A percentile compares a stretch with the other conserved stretches of the same genome.
Conservation (phyloP, 2,888 invertebrate genomes). For the Spodoptera exigua region DNA sequence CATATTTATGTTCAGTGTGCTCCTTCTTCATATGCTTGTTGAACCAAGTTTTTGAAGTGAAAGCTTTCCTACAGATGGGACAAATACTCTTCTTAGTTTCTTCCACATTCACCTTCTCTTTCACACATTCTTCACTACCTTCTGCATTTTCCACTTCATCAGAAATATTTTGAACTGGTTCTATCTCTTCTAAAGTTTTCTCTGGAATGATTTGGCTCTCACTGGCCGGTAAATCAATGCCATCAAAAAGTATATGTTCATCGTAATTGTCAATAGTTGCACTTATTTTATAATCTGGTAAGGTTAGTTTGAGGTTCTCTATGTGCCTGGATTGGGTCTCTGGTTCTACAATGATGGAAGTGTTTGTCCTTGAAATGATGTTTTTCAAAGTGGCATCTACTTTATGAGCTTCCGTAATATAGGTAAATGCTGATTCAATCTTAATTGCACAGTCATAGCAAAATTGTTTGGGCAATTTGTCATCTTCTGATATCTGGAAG, state of each 20-base stretch:
- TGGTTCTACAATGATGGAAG: slow-evolving; percentile 75
- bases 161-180: slow-evolving; percentile 24
- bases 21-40: slow-evolving; percentile 78
- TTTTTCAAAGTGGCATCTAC: slow-evolving; percentile 77
- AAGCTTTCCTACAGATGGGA: slow-evolving; percentile 72
- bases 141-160: slow-evolving; percentile 32
- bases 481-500: slow-evolving; percentile 76
- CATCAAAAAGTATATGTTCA: slow-evolving; percentile 47
- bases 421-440: slow-evolving; percentile 85
- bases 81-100: slow-evolving; percentile 68
- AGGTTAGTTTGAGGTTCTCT: slow-evolving; percentile 65
- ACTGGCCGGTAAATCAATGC: slow-evolving; percentile 29
- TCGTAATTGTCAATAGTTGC: slow-evolving; percentile 62
- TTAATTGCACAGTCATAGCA: slow-evolving; percentile 85
- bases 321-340: slow-evolving; percentile 53
- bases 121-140: slow-evolving; percentile 26
- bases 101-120: slow-evolving; percentile 26
- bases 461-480: slow-evolving; percentile 84
- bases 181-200: slow-evolving; percentile 31
- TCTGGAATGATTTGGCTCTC: slow-evolving; percentile 17
- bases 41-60: slow-evolving; percentile 79
- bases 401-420: slow-evolving; percentile 81
- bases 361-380: slow-evolving; percentile 70
- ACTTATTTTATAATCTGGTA: slow-evolving; percentile 75
- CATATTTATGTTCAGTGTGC: slow-evolving; percentile 71